These are phyloP conservation scores for Onychostruthus taczanowskii DNA, from an alignment of 2,113 vertebrate species.

Conservation along the genomic window DNA sequence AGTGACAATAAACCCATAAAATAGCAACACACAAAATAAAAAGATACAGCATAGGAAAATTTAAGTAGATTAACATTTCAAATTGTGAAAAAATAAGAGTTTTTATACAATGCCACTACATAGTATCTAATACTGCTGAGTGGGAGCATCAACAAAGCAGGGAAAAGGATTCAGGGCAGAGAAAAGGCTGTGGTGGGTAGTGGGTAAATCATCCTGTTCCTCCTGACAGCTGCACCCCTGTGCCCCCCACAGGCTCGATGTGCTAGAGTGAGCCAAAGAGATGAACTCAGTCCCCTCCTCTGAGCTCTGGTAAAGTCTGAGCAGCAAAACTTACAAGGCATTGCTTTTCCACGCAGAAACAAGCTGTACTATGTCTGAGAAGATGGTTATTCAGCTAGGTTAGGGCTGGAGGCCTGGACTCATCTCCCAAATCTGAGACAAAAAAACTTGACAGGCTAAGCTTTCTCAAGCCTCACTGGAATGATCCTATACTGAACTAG, in stretches of 20 bases:
- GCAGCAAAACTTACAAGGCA: neutral
- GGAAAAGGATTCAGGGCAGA: neutral
- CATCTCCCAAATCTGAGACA: neutral
- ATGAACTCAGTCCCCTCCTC: neutral
- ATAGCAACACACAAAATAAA: neutral
- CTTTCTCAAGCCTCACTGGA: neutral
- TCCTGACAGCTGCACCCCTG: neutral
- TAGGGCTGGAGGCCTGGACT: neutral
- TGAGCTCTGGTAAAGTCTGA: neutral
- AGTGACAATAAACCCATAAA: neutral
- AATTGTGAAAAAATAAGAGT: neutral
- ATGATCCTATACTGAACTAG: neutral
- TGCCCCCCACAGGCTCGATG: fast-evolving
- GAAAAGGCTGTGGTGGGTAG: fast-evolving
- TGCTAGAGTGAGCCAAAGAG: fast-evolving
- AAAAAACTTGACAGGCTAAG: neutral
- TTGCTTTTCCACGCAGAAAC: neutral
- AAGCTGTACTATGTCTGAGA: neutral
- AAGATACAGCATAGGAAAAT: neutral
- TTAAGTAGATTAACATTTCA: neutral
- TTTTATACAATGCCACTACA: neutral
- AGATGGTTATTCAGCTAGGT: neutral
- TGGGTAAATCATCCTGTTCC: neutral
- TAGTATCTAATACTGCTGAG: neutral
- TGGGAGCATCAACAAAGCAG: neutral